These are phyloP conservation scores for Nasonia giraulti DNA, from an alignment of 1,140 invertebrate genomes.

Conservation along the genomic window DNA sequence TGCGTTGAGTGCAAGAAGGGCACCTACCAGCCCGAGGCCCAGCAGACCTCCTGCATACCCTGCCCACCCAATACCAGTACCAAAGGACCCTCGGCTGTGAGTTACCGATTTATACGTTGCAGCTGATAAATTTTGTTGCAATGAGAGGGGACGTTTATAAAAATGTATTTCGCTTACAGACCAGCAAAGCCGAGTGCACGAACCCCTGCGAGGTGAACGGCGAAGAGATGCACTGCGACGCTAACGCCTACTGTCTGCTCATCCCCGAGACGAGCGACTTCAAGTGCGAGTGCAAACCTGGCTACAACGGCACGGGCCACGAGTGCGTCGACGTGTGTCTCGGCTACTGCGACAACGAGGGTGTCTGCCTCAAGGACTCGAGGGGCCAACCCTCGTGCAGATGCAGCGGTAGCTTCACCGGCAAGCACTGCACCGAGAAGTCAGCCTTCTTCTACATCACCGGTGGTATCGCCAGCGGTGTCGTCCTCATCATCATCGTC, in stretches of 20 bases:
- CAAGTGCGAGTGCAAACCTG: constrained; percentile 94
- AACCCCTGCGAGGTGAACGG: constrained; percentile 93
- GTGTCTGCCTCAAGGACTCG: constrained; percentile 90
- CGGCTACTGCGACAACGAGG: constrained; percentile 93
- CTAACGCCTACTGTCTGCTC: constrained; percentile 91
- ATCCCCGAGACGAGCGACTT: constrained; percentile 90
- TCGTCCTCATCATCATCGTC: constrained; percentile 93
- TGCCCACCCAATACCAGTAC: constrained; percentile 96
- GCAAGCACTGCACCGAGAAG: constrained; percentile 91
- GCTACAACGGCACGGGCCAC: constrained; percentile 92
- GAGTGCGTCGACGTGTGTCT: constrained; percentile 90
- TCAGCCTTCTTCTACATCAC: constrained; percentile 96
- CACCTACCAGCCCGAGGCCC: constrained; percentile 93
- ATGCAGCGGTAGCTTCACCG: constrained; percentile 93
- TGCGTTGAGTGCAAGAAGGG: constrained; percentile 94
- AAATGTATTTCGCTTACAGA: constrained; percentile 72
- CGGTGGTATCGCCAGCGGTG: constrained; percentile 92
- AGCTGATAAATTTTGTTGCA: background rate
- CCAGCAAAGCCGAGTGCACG: constrained; percentile 88
- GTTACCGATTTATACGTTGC: constrained; percentile 60
- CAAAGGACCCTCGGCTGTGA: constrained; percentile 85
- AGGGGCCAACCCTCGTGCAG: constrained; percentile 89
- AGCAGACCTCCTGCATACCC: constrained; percentile 90
- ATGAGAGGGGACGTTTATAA: background rate
- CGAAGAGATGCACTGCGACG: constrained; percentile 89